Conservation (phyloP, 2,888 invertebrate species). For the Drosophila buzzatii region DNA sequence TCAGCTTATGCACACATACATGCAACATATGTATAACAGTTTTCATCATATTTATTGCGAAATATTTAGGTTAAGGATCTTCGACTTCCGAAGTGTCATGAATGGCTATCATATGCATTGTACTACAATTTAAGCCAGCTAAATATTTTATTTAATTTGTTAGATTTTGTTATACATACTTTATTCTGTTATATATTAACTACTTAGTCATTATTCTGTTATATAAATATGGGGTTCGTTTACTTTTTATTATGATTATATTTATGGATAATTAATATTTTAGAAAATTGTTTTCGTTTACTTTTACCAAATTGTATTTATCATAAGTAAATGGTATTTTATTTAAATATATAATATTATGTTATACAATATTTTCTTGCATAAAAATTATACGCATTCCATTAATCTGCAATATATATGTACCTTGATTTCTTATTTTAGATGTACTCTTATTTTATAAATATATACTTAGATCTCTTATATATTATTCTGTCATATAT, state of each 20-base stretch:
- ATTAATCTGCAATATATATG: background rate
- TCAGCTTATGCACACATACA: slow-evolving; percentile 1
- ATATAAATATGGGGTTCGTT: too few species aligned
- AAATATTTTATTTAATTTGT: background rate
- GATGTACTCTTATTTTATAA: background rate
- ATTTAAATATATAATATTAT: too few species aligned
- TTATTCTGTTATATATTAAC: background rate
- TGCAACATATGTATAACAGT: slow-evolving; percentile 2
- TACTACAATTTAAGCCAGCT: background rate
- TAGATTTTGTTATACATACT: background rate
- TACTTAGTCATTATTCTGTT: too few species aligned
- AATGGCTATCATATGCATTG: background rate
- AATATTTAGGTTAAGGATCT: background rate
- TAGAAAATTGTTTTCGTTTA: too few species aligned
- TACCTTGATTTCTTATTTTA: background rate
- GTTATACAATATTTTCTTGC: too few species aligned
- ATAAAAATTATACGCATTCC: too few species aligned
- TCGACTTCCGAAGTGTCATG: too few species aligned
- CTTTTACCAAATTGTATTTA: too few species aligned
- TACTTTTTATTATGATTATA: too few species aligned
- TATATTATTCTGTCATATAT: background rate
- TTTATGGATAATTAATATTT: too few species aligned
- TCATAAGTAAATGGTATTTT: too few species aligned
- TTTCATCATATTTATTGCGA: slow-evolving; percentile 3
- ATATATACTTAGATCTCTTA: background rate